Conservation (phyloP, 2,888 invertebrate genomes). For the Sipunculus nudus region DNA sequence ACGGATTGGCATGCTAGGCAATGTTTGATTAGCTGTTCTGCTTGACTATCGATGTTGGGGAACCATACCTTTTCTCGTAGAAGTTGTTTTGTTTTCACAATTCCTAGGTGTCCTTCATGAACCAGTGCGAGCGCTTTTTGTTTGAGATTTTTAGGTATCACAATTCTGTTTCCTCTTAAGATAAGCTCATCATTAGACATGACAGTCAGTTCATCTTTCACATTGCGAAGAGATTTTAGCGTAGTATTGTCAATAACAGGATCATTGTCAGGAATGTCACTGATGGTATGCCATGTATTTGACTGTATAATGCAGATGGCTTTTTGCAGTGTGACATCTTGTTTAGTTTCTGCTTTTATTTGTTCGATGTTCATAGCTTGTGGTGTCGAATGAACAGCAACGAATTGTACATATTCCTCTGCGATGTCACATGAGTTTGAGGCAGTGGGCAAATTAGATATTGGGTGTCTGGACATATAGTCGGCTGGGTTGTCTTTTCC, state of each 20-base stretch:
- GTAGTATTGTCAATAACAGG: too few species aligned
- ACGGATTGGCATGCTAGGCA: slow-evolving; percentile 25
- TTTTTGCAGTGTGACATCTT: neutral
- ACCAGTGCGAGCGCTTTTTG: slow-evolving; percentile 29
- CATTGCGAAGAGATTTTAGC: too few species aligned
- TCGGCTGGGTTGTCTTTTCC: slow-evolving; percentile 41
- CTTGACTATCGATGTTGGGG: slow-evolving; percentile 25
- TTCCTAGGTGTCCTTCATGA: slow-evolving; percentile 41
- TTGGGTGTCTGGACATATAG: slow-evolving; percentile 39
- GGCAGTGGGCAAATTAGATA: too few species aligned
- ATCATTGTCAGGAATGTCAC: too few species aligned
- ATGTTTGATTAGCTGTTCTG: slow-evolving; percentile 13
- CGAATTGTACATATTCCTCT: slow-evolving; percentile 32
- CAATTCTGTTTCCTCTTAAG: neutral
- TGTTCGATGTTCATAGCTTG: slow-evolving; percentile 6
- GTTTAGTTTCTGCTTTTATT: neutral
- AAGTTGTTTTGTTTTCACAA: slow-evolving; percentile 33
- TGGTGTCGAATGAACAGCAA: slow-evolving; percentile 20
- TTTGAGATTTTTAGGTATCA: slow-evolving; percentile 25
- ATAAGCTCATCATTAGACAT: neutral
- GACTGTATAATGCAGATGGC: neutral
- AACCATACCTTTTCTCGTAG: slow-evolving; percentile 39
- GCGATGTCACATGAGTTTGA: neutral
- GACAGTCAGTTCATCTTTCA: slow-evolving; percentile 2
- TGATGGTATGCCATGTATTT: too few species aligned